Evolutionary conservation across 2,797 vertebrate genomes (phyloP), one percentile per base, ranked within the genome.

Genomic region (Microcaecilia unicolor): DNA sequence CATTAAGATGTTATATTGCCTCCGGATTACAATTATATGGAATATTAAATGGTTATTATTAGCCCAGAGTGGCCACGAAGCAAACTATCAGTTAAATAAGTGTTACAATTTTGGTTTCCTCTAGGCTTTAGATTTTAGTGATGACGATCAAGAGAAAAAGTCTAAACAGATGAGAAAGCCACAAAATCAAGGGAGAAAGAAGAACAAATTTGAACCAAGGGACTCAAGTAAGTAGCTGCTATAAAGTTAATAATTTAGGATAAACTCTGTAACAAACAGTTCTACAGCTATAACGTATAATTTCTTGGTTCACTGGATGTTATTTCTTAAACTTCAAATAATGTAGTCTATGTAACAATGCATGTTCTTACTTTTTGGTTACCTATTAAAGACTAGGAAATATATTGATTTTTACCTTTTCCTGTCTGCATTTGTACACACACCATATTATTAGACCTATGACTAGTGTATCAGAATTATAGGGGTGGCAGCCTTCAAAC

Each of bases 91-190:
- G n/a, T n/a, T n/a, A n/a, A n/a, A 34, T 18, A 2, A 4, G 43
- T 21, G n/a, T 1, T 11, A n/a, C n/a, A 17, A 10, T 27, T 8
- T 10, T 22, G 34, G 44, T 37, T 24, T 16, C 11, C 13, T 36
- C 5, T 13, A 97, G 93, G 88, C 74, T 31, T 75, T 95, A 55
- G 93, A 97, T 58, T 97, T 82, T 33, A 97, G 93, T 62, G 93
- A 97, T 58, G 93, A 97, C 46, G 93, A 97, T 48, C 64, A 84
- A 35, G 93, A 95, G 41, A 85, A 76, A 28, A 53, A 76, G 31
- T 84, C 88, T 8, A 97, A 90, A 52, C 84, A 67, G 35, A 91
- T 72, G 41, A 61, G 62, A 22, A 87, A 78, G 18, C 22, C 59
- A 46, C 72, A 68, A 13, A 78, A 49, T 47, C 77, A 66, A 41